Evolutionary conservation across 2,888 invertebrate genomes (phyloP).

Genomic region (Monochamus alternatus): DNA sequence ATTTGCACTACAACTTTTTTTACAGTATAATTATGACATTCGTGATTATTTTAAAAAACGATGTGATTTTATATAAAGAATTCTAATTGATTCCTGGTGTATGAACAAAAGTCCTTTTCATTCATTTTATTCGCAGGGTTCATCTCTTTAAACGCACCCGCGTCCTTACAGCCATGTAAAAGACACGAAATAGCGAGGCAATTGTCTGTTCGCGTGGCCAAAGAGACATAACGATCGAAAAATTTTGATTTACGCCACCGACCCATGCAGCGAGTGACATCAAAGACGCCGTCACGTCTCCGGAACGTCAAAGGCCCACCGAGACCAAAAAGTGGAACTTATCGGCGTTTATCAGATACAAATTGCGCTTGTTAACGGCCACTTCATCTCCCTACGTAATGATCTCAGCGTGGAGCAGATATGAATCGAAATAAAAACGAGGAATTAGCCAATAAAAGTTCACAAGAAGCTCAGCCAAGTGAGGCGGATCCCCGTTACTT

Average conservation of each 20-base stretch:
- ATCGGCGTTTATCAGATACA: slow-evolving; percentile 47
- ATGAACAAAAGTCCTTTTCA: no score
- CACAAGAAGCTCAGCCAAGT: slow-evolving; percentile 27
- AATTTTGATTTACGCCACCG: slow-evolving; percentile 48
- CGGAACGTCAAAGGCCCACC: slow-evolving; percentile 39
- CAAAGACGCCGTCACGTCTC: slow-evolving; percentile 56
- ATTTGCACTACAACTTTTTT: no score
- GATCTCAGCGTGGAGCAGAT: slow-evolving; percentile 44
- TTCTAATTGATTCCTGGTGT: no score
- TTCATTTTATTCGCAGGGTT: no score
- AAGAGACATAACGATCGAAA: slow-evolving; percentile 26
- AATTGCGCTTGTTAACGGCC: slow-evolving; percentile 46
- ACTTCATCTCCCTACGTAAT: slow-evolving; percentile 46
- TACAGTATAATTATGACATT: no score
- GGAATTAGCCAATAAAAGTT: slow-evolving; percentile 41
- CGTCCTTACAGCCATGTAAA: no score
- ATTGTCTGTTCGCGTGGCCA: slow-evolving; percentile 7
- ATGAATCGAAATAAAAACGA: slow-evolving; percentile 46
- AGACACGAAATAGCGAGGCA: neutral
- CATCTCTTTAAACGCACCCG: no score
- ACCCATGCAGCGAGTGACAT: slow-evolving; percentile 48
- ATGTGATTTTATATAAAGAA: no score
- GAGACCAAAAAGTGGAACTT: slow-evolving; percentile 37
- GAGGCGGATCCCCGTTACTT: slow-evolving; percentile 10
- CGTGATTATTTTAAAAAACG: no score